Evolutionary conservation across 1,140 invertebrate species (phyloP).

Genomic region (Sycobia sp.): DNA sequence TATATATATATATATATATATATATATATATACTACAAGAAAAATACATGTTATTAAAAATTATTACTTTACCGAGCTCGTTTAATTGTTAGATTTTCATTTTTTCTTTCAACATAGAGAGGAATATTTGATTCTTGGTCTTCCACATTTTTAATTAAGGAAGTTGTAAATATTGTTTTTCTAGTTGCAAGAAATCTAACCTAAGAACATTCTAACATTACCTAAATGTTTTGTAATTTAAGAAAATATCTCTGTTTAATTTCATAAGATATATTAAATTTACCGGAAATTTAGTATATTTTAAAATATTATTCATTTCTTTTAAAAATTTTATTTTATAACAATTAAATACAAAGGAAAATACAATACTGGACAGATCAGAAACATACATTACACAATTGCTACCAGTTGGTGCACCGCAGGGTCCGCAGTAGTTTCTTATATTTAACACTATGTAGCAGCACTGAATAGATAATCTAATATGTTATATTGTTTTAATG

Average conservation of each 20-base stretch:
- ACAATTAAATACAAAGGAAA: too few relatives aligned
- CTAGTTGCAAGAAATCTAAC: slow-evolving; percentile 13
- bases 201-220: too few relatives aligned
- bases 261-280: too few relatives aligned
- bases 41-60: neutral
- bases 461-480: too few relatives aligned
- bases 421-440: neutral
- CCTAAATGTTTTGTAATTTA: slow-evolving; percentile 13
- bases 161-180: slow-evolving; percentile 37
- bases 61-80: slow-evolving; percentile 56
- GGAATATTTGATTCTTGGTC: slow-evolving; percentile 56
- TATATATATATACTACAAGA: slow-evolving; percentile 10
- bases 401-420: too few relatives aligned
- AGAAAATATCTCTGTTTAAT: neutral
- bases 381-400: too few relatives aligned
- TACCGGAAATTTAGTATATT: neutral
- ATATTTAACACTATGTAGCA: neutral
- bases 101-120: slow-evolving; percentile 56
- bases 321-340: neutral
- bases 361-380: too few relatives aligned
- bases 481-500: too few relatives aligned
- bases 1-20: slow-evolving; percentile 1
- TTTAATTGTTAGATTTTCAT: slow-evolving; percentile 59
- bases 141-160: slow-evolving; percentile 32
- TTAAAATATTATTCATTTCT: slow-evolving; percentile 32